phyloP scores from a whole-genome alignment of 2,797 vertebrate genomes.

The Sebastes itinus region DNA sequence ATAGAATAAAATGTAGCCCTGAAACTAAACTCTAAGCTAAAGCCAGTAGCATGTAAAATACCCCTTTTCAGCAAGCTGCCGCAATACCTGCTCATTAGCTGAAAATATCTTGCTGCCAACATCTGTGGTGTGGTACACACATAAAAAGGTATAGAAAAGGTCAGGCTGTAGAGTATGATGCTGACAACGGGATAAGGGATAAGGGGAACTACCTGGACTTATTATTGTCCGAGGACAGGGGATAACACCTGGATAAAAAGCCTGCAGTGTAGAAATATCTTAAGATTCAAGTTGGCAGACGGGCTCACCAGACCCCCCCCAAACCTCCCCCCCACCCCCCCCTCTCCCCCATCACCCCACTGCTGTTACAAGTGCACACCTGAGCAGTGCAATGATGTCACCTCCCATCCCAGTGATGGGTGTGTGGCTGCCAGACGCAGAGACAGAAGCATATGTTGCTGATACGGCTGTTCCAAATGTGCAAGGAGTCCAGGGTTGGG shows the following conservation, averaged over 20 bases:
- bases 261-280: background rate
- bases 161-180: background rate
- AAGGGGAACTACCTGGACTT: background rate
- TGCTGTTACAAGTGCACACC: conserved; percentile 52
- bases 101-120: background rate
- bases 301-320: conserved; percentile 4
- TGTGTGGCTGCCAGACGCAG: conserved; percentile 66
- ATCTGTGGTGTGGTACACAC: background rate
- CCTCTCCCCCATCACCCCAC: background rate
- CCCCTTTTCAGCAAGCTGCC: background rate
- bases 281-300: conserved; percentile 29
- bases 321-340: background rate
- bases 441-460: conserved; percentile 77
- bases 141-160: background rate
- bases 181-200: background rate
- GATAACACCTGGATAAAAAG: conserved; percentile 16
- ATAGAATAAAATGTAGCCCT: background rate
- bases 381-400: conserved; percentile 69
- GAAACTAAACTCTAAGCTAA: background rate
- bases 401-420: conserved; percentile 58
- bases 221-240: background rate
- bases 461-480: conserved; percentile 73
- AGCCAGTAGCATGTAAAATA: background rate
- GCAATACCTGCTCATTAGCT: background rate
- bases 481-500: conserved; percentile 61